phyloP scores from a whole-genome alignment of 2,888 invertebrate species.

The Drosophila kambysellisi region DNA sequence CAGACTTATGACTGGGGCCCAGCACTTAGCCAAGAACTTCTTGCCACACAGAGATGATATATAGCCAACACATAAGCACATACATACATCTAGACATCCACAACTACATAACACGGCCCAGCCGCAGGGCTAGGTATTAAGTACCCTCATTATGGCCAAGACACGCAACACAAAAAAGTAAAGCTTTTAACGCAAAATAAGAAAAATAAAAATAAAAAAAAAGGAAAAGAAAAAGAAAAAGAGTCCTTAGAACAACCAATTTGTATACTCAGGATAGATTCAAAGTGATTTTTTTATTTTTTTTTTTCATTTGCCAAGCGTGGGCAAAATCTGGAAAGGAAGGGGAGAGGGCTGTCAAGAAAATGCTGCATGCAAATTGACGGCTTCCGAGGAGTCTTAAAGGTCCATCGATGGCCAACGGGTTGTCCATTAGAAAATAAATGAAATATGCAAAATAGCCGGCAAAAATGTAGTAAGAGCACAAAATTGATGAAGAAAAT shows the following conservation, averaged over 20 bases:
- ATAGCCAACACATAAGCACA: conserved; percentile 10
- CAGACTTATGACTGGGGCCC: conserved; percentile 65
- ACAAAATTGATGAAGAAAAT: conserved; percentile 32
- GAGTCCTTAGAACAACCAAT: conserved; percentile 67
- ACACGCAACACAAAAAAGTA: conserved; percentile 70
- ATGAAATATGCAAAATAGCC: conserved; percentile 60
- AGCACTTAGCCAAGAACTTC: conserved; percentile 40
- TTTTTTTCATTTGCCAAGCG: conserved; percentile 14
- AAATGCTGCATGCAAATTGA: conserved; percentile 69
- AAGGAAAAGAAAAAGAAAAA: conserved; percentile 4
- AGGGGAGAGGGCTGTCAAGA: conserved; percentile 43
- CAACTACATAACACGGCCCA: conserved; percentile 11
- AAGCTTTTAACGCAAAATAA: conserved; percentile 71
- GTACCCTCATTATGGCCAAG: conserved; percentile 79
- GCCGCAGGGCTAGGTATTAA: conserved; percentile 70
- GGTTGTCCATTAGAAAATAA: conserved; percentile 72
- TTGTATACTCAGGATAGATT: conserved; percentile 63
- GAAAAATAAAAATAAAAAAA: conserved; percentile 13
- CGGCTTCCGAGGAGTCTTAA: conserved; percentile 61
- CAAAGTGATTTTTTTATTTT: conserved; percentile 60
- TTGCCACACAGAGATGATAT: conserved; percentile 16
- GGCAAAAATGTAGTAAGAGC: conserved; percentile 28
- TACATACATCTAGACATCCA: neutral
- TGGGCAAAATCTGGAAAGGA: neutral
- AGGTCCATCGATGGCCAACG: conserved; percentile 65